Evolutionary conservation across 2,888 invertebrate genomes (phyloP).

Genomic region (Drosophila fungiperda): DNA sequence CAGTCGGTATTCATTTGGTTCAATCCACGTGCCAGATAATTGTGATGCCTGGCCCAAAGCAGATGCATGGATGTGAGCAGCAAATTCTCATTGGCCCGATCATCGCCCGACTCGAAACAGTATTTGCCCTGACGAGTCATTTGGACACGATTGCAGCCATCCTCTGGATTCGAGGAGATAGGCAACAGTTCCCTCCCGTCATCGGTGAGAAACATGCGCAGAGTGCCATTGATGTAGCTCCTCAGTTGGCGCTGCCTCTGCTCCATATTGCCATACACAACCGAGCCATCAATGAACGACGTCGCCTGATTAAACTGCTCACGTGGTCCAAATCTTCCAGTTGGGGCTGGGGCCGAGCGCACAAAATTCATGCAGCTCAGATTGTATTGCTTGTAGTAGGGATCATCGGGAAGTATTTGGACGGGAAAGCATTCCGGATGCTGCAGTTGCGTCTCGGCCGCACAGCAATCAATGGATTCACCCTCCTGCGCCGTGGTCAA

Average conservation of each 20-base stretch:
- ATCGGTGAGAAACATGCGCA: constrained; percentile 88
- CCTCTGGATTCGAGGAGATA: constrained; percentile 88
- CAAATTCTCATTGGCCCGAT: constrained; percentile 94
- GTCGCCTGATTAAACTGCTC: constrained; percentile 94
- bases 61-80: constrained; percentile 94
- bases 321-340: constrained; percentile 91
- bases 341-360: constrained; percentile 91
- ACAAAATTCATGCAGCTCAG: constrained; percentile 94
- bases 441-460: constrained; percentile 65
- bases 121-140: constrained; percentile 90
- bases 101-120: constrained; percentile 93
- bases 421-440: constrained; percentile 95
- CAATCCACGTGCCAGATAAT: constrained; percentile 89
- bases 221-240: constrained; percentile 86
- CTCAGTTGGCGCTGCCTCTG: constrained; percentile 86
- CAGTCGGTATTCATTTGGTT: constrained; percentile 89
- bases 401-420: constrained; percentile 88
- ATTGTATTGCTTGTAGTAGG: constrained; percentile 89
- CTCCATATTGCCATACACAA: constrained; percentile 90
- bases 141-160: constrained; percentile 91
- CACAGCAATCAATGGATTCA: constrained; percentile 90
- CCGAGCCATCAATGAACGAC: constrained; percentile 93
- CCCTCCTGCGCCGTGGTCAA: constrained; percentile 90
- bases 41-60: constrained; percentile 94
- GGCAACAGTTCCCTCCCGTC: constrained; percentile 90